Evolutionary conservation across 2,888 invertebrate genomes (phyloP).

Genomic region (Drosophila anomalata): DNA sequence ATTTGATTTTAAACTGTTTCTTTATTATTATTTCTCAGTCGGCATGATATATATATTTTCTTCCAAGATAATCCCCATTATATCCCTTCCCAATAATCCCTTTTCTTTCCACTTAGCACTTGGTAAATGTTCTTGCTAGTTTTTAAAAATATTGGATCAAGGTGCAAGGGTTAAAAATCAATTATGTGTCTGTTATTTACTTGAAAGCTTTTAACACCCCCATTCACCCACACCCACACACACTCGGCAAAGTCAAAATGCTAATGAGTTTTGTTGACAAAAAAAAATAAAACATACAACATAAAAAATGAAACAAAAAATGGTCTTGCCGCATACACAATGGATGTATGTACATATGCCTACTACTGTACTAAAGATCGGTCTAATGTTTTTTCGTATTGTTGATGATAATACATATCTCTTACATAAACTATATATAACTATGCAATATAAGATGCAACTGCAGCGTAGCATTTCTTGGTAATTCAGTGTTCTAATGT

Average conservation of each 20-base stretch:
- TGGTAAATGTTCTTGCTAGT: slow-evolving; percentile 45
- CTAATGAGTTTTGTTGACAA: slow-evolving; percentile 61
- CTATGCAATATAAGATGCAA: slow-evolving; percentile 37
- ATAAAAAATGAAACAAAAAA: slow-evolving; percentile 21
- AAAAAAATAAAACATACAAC: background rate
- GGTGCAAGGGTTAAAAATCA: slow-evolving; percentile 39
- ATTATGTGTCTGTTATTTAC: slow-evolving; percentile 27
- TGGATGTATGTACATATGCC: slow-evolving; percentile 48
- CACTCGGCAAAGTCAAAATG: slow-evolving; percentile 24
- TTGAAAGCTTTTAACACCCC: slow-evolving; percentile 55
- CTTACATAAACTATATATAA: slow-evolving; percentile 12
- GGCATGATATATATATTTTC: background rate
- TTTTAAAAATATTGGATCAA: slow-evolving; percentile 36
- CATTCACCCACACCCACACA: slow-evolving; percentile 29
- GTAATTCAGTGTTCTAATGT: slow-evolving; percentile 76
- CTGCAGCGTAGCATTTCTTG: slow-evolving; percentile 70
- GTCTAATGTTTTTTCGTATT: slow-evolving; percentile 66
- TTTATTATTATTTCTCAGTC: background rate
- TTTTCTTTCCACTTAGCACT: slow-evolving; percentile 16
- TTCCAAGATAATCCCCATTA: too few species aligned
- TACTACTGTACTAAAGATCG: slow-evolving; percentile 46
- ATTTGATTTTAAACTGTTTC: background rate
- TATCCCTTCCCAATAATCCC: background rate
- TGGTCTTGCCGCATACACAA: slow-evolving; percentile 52
- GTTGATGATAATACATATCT: slow-evolving; percentile 52